A percentile compares a stretch with the other conserved stretches of the same genome.
These are phyloP conservation scores for Dugesia japonica DNA, from an alignment of 2,888 invertebrate genomes.

Conservation along the genomic window DNA sequence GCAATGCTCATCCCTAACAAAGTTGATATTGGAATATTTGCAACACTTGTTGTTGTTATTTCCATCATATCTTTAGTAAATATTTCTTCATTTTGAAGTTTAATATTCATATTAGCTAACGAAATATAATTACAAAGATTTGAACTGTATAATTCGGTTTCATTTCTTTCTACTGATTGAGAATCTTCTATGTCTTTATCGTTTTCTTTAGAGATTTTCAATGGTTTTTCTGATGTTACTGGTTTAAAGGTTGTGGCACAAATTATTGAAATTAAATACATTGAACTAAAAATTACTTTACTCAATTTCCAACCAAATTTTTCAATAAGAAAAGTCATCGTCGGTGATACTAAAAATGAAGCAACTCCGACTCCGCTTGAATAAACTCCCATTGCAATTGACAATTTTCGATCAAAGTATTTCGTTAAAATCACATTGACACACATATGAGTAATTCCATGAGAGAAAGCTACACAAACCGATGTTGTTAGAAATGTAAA, in stretches of 20 bases:
- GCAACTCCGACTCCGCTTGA: not conserved
- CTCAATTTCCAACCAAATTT: not conserved
- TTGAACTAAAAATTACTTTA: not conserved
- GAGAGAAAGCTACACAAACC: not conserved
- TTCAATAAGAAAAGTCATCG: not conserved
- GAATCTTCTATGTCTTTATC: not conserved
- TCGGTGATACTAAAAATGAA: not conserved
- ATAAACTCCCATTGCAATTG: not conserved
- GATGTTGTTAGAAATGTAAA: not conserved
- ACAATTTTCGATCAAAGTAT: not conserved
- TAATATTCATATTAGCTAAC: not conserved
- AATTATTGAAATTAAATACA: not conserved
- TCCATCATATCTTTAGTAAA: not conserved
- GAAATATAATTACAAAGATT: not conserved
- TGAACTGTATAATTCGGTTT: not conserved
- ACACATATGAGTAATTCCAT: not conserved
- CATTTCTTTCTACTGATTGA: not conserved
- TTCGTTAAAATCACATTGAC: not conserved
- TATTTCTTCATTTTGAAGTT: not conserved
- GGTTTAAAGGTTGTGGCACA: not conserved
- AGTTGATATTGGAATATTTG: not conserved
- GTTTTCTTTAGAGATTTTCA: not conserved
- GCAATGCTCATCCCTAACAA: not conserved
- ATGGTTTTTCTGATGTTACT: too few relatives aligned
- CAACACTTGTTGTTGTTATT: not conserved